These are phyloP conservation scores for Ellobium chinense DNA, from an alignment of 2,888 invertebrate genomes.

Conservation along the genomic window DNA sequence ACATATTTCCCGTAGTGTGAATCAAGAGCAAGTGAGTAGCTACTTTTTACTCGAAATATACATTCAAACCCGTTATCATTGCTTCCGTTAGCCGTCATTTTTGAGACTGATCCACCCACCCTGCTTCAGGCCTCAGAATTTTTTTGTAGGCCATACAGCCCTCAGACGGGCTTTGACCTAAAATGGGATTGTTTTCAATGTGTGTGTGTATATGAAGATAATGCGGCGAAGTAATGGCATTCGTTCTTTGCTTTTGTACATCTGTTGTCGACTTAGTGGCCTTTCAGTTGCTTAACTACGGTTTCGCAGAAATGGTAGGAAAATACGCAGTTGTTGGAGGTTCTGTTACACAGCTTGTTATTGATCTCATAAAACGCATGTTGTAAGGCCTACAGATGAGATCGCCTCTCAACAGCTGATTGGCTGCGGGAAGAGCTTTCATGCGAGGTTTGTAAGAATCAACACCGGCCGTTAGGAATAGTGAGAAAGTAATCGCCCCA, in stretches of 20 bases:
- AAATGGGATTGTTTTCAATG: constrained; percentile 38
- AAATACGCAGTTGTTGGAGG: constrained; percentile 12
- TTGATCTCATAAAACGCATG: constrained; percentile 23
- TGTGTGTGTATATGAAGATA: neutral
- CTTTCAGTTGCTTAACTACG: neutral
- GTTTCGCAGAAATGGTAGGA: neutral
- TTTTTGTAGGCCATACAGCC: neutral
- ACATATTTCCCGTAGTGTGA: neutral
- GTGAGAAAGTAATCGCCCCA: too few species aligned
- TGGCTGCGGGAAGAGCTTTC: constrained; percentile 19
- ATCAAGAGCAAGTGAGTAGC: neutral
- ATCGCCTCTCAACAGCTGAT: constrained; percentile 36
- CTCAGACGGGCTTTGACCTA: constrained; percentile 37
- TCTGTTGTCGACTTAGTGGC: neutral
- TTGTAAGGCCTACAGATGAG: constrained; percentile 11
- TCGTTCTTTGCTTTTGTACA: neutral
- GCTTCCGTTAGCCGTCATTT: too few species aligned
- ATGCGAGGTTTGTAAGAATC: constrained; percentile 11
- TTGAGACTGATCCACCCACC: too few species aligned
- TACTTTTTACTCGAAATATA: too few species aligned
- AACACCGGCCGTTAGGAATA: neutral
- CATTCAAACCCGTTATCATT: too few species aligned
- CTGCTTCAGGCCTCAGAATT: too few species aligned
- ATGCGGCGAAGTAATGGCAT: neutral
- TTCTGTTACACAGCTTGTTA: neutral